Evolutionary conservation across 2,113 vertebrate species (phyloP), one percentile per base, ranked within the genome.

Genomic region (Ciconia maguari): DNA sequence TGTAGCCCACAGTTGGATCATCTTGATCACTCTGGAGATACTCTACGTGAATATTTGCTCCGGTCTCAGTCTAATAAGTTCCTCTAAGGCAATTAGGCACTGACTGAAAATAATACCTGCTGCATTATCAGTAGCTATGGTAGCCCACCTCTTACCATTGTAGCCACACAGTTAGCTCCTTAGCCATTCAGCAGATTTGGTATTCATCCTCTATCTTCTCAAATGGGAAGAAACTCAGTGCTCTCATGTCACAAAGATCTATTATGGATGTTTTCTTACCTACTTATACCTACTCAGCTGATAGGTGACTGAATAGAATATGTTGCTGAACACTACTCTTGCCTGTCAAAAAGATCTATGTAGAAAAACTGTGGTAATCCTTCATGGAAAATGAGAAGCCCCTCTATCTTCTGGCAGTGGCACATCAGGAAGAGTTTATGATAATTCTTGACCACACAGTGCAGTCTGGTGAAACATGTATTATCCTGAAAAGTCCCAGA

Each of bases 1-100:
- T 93, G 83, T 58, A 93, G 83, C 86, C 92, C 83, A 79, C 83
- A 94, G 96, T 92, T 94, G 90, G 90, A 89, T 92, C 83, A 66
- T 79, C 88, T 48, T 84, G 76, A 87, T 97, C 80, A 91, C 78
- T 96, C 92, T 88, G 32, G 82, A 96, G 86, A 94, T 91, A 51
- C 58, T 93, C 80, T 44, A 34, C 1, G 6, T 88, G 83, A 95
- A 68, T 6, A 89, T 72, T 12, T 71, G 79, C 86, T 93, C 82
- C 66, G 71, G 25, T 70, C 94, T 88, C 62, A 55, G 38, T 90
- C 86, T 96, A 96, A 61, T 94, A 94, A 88, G 64, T 90, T 92
- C 88, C 83, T 96, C 75, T 87, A 75, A 94, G 86, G 94, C 90
- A 93, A 93, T 92, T 94, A 93, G 51, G 69, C 46, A 79, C 89